phyloP scores from a whole-genome alignment of 23 tunicate species.

The Ascidia mentula region DNA sequence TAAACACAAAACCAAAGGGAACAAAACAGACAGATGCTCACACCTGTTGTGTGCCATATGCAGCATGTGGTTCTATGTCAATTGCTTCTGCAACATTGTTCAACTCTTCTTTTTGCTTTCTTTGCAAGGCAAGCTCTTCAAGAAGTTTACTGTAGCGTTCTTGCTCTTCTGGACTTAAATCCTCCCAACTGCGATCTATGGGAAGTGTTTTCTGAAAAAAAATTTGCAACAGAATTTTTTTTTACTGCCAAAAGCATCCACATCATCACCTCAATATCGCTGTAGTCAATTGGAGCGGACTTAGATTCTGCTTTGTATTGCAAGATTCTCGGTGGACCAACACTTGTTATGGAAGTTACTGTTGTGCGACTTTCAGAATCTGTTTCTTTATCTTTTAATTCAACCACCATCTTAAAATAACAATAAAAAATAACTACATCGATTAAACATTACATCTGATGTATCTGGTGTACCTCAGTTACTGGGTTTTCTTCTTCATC shows the following conservation, averaged over 20 bases:
- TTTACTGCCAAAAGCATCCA: too few relatives aligned
- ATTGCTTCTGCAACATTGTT: constrained; percentile 13
- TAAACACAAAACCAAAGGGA: too few relatives aligned
- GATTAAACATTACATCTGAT: neutral
- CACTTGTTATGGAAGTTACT: constrained; percentile 31
- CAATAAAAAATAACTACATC: neutral
- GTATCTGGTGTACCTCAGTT: constrained; percentile 4
- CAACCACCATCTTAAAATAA: neutral
- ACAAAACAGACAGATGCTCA: neutral
- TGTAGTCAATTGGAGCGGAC: constrained; percentile 28
- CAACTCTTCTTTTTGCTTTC: constrained; percentile 6
- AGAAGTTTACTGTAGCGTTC: constrained; percentile 37
- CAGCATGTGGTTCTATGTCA: constrained; percentile 67
- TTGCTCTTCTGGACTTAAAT: constrained; percentile 35
- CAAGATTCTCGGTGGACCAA: constrained; percentile 62
- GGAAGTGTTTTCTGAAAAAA: constrained; percentile 12
- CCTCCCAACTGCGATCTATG: constrained; percentile 34
- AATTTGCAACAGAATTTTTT: neutral
- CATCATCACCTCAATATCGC: constrained; percentile 50
- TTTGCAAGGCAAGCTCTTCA: constrained; percentile 21
- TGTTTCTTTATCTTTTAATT: constrained; percentile 9
- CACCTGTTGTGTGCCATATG: constrained; percentile 55
- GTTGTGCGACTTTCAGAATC: constrained; percentile 15
- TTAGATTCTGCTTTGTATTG: constrained; percentile 80
- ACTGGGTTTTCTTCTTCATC: constrained; percentile 34